These are phyloP conservation scores for Unio pictorum DNA, from an alignment of 2,888 invertebrate species.

Conservation along the genomic window DNA sequence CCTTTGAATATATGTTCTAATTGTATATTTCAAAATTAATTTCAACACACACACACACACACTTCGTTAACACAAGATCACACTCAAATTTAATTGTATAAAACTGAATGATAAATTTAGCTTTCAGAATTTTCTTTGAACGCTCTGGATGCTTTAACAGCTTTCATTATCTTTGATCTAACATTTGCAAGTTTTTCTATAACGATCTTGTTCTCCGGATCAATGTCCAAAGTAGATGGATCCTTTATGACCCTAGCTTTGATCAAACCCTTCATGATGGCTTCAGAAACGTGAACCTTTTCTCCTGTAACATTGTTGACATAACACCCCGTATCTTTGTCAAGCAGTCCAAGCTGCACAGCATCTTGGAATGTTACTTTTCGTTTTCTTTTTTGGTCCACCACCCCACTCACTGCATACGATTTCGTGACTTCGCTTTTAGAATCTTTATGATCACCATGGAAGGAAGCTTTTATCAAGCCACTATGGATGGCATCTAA, in stretches of 20 bases:
- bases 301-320: constrained; percentile 63
- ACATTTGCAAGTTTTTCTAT: constrained; percentile 60
- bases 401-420: constrained; percentile 67
- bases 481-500: constrained; percentile 62
- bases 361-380: constrained; percentile 60
- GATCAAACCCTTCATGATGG: constrained; percentile 69
- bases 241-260: constrained; percentile 65
- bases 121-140: constrained; percentile 38
- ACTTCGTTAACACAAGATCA: too few species aligned
- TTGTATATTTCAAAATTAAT: too few species aligned
- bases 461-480: constrained; percentile 59
- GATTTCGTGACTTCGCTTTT: constrained; percentile 59
- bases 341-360: constrained; percentile 51
- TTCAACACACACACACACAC: too few species aligned
- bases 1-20: too few species aligned
- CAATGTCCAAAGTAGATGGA: constrained; percentile 62
- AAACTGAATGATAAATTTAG: neutral
- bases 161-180: constrained; percentile 56
- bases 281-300: constrained; percentile 62
- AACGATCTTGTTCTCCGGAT: constrained; percentile 66
- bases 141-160: constrained; percentile 57
- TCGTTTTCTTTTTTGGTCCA: constrained; percentile 54
- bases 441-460: constrained; percentile 27
- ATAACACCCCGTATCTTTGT: constrained; percentile 61
- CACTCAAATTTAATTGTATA: too few species aligned